Evolutionary conservation across 2,797 vertebrate species (phyloP), one percentile per base, ranked within the genome.

Genomic region (Furcifer pardalis): DNA sequence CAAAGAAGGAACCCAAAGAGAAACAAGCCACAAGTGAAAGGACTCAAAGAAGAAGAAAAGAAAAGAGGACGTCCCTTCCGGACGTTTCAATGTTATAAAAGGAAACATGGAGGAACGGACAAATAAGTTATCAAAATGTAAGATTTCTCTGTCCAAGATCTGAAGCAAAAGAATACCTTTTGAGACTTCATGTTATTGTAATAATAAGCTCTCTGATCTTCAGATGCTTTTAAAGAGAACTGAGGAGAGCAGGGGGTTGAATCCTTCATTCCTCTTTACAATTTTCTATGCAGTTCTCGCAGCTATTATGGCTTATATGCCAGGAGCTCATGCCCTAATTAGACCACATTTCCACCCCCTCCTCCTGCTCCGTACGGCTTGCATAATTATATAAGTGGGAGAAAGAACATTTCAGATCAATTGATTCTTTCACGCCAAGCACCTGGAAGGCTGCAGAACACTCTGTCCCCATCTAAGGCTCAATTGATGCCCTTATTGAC

Each of bases 21-120:
- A 9, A 35, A 35, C 9, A 1, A 6, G 3, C 4, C 17, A 40
- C 27, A 62, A n/a, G 12, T 25, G 40, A 15, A 60, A 35, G 0
- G 12, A 12, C 9, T 83, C 46, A 85, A 19, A 25, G 69, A 84
- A 35, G 0, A 21, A 1, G 30, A 60, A 83, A 27, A 0, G 0
- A 84, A 52, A 71, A 52, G 75, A 44, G 2, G 52, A 44, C 21
- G 78, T 37, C 62, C 68, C 86, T 65, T 85, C 71, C 88, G 90
- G 92, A 84, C 86, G 85, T 83, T 84, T 87, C 83, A 52, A 87
- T 90, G 0, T 60, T 30, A 0, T 19, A 59, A 78, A 83, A 90
- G 78, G 76, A 79, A 65, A 8, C 60, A 86, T 87, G 74, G 91
- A 88, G 76, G n/a, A 72, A 92, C 92, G 83, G 65, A 88, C 40